A percentile compares a stretch with the other conserved stretches of the same genome.
Conservation (phyloP, 2,113 vertebrate species). For the Brienomyrus longianalis region DNA sequence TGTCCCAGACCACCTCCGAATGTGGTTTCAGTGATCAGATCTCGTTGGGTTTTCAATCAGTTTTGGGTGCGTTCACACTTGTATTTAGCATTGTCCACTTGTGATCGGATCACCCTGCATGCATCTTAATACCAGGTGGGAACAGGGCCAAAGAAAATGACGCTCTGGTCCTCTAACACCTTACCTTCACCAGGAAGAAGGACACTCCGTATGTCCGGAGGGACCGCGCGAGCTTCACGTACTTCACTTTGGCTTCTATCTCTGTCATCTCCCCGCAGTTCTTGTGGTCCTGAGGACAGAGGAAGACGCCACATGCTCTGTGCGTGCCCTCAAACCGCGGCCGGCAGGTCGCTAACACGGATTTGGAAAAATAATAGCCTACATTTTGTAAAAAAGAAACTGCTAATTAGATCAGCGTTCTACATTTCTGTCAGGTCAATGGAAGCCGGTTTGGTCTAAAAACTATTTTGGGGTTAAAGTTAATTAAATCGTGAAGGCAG, state of each 20-base stretch:
- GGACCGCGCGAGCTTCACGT: constrained; percentile 90
- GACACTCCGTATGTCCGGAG: constrained; percentile 91
- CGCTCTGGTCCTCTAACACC: not conserved
- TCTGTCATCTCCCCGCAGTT: constrained; percentile 93
- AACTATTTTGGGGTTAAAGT: not conserved
- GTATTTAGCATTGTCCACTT: no score
- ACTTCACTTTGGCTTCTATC: constrained; percentile 98
- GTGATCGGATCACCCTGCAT: no score
- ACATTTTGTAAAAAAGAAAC: not conserved
- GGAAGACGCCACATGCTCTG: constrained; percentile 22
- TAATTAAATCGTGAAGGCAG: not conserved
- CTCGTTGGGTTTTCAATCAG: no score
- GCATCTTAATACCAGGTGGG: no score
- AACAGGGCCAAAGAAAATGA: not conserved
- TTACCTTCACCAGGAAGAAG: constrained; percentile 96
- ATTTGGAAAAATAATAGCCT: not conserved
- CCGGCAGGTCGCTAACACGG: not conserved
- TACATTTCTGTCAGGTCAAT: not conserved
- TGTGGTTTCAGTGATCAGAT: no score
- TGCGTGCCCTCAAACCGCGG: not conserved
- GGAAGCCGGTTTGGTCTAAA: not conserved
- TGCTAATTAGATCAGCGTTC: not conserved
- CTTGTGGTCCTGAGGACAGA: constrained; percentile 78
- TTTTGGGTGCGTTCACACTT: no score
- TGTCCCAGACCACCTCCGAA: no score